Percentiles rank a stretch among this genome's conserved stretches.
Evolutionary conservation across 2,888 invertebrate species (phyloP).

Genomic region (Acanthosepion esculentum): DNA sequence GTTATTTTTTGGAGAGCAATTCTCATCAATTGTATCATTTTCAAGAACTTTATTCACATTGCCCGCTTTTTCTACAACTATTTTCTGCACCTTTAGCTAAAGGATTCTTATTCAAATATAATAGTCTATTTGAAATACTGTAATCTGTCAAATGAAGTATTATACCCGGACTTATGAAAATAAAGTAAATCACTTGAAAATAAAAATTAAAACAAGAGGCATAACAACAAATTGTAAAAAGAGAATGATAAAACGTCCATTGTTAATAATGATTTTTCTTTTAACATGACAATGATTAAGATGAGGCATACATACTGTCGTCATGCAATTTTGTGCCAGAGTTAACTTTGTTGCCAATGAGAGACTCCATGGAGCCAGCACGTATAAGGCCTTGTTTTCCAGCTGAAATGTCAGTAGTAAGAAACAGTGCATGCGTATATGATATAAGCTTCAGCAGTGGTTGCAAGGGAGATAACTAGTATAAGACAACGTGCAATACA

Average conservation of each 20-base stretch:
- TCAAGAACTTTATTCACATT: no score
- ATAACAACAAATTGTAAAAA: background rate
- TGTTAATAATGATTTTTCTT: background rate
- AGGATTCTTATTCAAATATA: no score
- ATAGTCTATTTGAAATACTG: no score
- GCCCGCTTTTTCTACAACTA: no score
- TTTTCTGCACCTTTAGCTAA: no score
- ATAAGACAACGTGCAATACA: background rate
- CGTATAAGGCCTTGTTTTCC: conserved; percentile 52
- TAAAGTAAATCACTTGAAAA: background rate
- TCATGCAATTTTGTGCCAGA: conserved; percentile 51
- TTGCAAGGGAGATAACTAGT: background rate
- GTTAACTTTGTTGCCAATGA: conserved; percentile 58
- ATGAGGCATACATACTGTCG: conserved; percentile 45
- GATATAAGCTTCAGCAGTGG: background rate
- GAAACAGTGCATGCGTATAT: conserved; percentile 43
- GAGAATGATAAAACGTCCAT: background rate
- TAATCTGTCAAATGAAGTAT: no score
- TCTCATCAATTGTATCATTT: no score
- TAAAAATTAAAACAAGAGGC: background rate
- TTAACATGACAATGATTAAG: background rate
- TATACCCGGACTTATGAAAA: no score
- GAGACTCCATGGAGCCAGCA: conserved; percentile 62
- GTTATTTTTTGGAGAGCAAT: no score
- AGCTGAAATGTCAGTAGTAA: conserved; percentile 42